Base-by-base conservation (phyloP, 2,113 vertebrate species). In the Neomonachus schauinslandi region DNA sequence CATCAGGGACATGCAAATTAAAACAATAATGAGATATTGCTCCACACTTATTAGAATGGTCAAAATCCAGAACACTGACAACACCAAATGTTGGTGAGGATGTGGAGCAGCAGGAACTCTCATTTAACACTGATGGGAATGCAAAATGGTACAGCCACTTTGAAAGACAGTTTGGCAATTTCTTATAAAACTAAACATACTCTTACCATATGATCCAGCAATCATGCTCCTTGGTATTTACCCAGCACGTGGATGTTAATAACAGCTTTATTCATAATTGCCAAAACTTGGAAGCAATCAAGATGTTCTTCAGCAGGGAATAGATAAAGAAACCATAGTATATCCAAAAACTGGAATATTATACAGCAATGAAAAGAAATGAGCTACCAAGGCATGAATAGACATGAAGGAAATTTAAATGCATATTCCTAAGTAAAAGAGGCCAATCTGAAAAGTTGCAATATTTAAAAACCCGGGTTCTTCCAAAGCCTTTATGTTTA, bases 391-490 rank as follows among this genome's bases (percentile, higher is more conserved):
- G 39, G 22, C 74, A 59, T 15, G 11, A 80, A 80, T 49, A 80
- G 61, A n/a, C 22, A 69, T 3, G 5, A 31, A 69, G 39, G 36
- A 59, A 80, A 80, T 49, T 42, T n/a, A 31, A 94, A 80, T 36
- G 5, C 21, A 46, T 22, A 53, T 80, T 69, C 7, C 28, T 94
- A 86, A 84, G 57, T 53, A 12, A 39, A 87, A 94, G 61, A 80
- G 2, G 11, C 63, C 74, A 55, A 67, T 28, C 36, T 33, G 63
- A 69, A 89, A 63, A 61, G 36, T 72, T 49, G 71, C 36, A 65
- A 21, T 59, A 7, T 76, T 99, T 95, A 99, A 55, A 92, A 85
- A 67, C 79, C 9, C 67, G 67, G 24, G 11, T 28, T 77, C 51
- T 86, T 71, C 36, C 28, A 55, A 92, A 80, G 31, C 4, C 51